Conservation (phyloP, 2,113 vertebrate species). For the Apus apus region DNA sequence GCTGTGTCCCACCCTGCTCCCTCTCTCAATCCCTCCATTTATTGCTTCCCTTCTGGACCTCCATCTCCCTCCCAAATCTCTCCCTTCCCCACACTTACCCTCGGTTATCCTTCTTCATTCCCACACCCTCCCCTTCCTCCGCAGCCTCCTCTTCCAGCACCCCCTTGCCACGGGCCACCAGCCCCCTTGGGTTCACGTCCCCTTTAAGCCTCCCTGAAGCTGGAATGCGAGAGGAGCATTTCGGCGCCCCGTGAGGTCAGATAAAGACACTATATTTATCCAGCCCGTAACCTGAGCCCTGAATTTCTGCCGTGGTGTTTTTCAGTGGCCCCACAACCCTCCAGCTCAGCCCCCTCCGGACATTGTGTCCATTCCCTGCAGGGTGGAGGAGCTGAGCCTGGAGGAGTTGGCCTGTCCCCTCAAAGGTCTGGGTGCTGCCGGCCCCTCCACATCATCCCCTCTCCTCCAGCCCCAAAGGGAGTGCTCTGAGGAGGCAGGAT, state of each 20-base stretch:
- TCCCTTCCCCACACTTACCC: not conserved
- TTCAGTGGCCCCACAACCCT: conserved; percentile 12
- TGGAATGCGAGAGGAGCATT: conserved; percentile 75
- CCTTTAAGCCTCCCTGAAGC: conserved; percentile 73
- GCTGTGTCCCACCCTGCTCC: rapidly evolving
- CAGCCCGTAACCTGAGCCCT: conserved; percentile 74
- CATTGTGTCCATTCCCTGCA: not conserved
- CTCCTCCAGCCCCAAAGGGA: not conserved
- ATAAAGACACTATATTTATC: conserved; percentile 85
- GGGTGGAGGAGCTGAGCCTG: not conserved
- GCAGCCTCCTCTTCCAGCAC: not conserved
- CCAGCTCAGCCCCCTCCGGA: conserved; percentile 3
- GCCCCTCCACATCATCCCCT: rapidly evolving
- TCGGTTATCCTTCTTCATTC: not conserved
- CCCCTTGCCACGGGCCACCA: not conserved
- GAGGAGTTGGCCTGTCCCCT: not conserved
- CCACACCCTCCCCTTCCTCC: not conserved
- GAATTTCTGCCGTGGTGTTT: conserved; percentile 64
- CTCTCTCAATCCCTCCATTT: not conserved
- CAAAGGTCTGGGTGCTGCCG: conserved; percentile 24
- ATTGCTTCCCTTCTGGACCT: not conserved
- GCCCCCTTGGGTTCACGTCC: not conserved
- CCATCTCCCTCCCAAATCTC: not conserved
- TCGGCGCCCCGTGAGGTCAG: conserved; percentile 76
- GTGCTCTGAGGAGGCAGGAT: not conserved